Base-by-base conservation (phyloP, 2,797 vertebrate species). In the Pseudochaenichthys georgianus region DNA sequence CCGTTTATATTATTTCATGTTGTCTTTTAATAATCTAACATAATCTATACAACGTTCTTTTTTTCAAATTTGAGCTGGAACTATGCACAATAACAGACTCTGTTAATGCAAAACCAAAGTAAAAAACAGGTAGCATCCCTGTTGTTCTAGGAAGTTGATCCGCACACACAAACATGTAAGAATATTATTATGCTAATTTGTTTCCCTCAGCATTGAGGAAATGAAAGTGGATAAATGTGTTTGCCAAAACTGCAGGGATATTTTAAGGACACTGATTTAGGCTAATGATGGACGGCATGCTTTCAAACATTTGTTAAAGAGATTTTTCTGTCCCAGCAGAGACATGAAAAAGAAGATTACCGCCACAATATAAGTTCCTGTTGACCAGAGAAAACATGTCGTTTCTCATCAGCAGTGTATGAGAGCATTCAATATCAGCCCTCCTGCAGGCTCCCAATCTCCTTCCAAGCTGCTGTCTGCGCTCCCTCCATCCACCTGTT, bases 361-460 rank as follows among this genome's bases (percentile, higher is more conserved):
- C 62, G 59, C 52, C 55, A 69, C 64, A 80, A 62, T 78, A 52
- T 75, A 85, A 84, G 75, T 76, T 78, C 82, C 65, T 79, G 80
- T 87, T 88, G 70, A 90, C 85, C 72, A 89, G 61, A 86, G 83
- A 88, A 89, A 92, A 89, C 84, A 76, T 85, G 82, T 78, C 73
- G 21, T 81, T 76, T 87, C 75, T 82, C 79, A 82, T 85, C 82
- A 78, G 58, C 78, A 69, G 87, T 68, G 60, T 73, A 50, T 84
- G 83, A 85, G 79, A 82, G 54, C 67, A 77, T 91, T 84, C 80
- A 88, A 71, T 89, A 90, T 91, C 83, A 85, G 82, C 69, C 75
- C 87, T 79, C 79, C 88, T 89, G 81, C 88, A 88, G 90, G 79
- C 82, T 78, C 75, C 87, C 86, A 89, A 88, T 92, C 85, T 90